phyloP scores from a whole-genome alignment of 2,888 invertebrate species.

The Andrena praecox region DNA sequence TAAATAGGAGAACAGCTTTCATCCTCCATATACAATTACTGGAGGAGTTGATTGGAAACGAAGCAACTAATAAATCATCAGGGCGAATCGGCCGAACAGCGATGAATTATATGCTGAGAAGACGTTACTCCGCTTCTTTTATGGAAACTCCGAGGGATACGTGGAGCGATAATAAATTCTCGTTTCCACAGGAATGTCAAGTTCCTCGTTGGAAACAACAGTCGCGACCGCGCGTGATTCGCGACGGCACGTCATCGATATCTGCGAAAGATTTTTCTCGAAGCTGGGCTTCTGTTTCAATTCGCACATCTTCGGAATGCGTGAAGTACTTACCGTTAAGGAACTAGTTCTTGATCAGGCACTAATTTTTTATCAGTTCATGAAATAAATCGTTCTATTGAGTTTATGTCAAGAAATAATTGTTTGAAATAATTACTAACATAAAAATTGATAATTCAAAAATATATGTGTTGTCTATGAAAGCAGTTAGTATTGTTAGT shows the following conservation, averaged over 20 bases:
- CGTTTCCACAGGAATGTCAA: slow-evolving; percentile 64
- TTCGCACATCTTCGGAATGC: neutral
- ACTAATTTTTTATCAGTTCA: no score
- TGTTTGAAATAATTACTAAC: no score
- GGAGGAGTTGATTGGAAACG: slow-evolving; percentile 12
- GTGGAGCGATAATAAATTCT: slow-evolving; percentile 64
- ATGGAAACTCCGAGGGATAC: slow-evolving; percentile 56
- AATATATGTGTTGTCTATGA: no score
- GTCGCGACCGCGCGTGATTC: slow-evolving; percentile 61
- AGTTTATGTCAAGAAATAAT: no score
- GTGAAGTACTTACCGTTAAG: neutral
- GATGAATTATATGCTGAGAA: slow-evolving; percentile 45
- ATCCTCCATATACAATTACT: slow-evolving; percentile 18
- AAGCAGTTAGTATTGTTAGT: no score
- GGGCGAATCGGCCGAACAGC: slow-evolving; percentile 22
- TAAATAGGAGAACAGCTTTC: slow-evolving; percentile 15
- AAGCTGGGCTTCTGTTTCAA: slow-evolving; percentile 27
- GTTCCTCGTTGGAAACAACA: slow-evolving; percentile 45
- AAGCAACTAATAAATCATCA: slow-evolving; percentile 50
- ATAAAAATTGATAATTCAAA: no score
- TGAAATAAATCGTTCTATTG: no score
- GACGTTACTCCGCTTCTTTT: slow-evolving; percentile 54
- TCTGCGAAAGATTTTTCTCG: slow-evolving; percentile 62
- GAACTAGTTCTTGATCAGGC: no score
- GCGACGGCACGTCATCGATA: slow-evolving; percentile 75